A percentile compares a stretch with the other conserved stretches of the same genome.
Conservation (phyloP, 2,888 invertebrate species). For the Nomada flava region DNA sequence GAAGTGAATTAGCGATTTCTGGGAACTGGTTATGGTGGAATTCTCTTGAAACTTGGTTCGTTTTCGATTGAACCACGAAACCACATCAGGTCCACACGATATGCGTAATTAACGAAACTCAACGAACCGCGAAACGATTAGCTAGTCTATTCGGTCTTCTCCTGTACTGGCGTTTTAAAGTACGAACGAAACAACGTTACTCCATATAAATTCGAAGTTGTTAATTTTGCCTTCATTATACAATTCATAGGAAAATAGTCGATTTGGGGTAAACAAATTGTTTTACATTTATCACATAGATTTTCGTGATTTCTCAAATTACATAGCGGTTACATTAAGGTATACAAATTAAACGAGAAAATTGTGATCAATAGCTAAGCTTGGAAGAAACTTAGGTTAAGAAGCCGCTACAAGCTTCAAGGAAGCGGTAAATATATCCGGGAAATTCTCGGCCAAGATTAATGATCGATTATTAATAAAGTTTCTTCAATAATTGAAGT, state of each 20-base stretch:
- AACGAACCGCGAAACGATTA: slow-evolving; percentile 22
- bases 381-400: too few relatives aligned
- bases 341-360: too few relatives aligned
- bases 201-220: neutral
- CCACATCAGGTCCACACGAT: neutral
- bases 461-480: too few relatives aligned
- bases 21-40: neutral
- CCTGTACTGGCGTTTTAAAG: neutral
- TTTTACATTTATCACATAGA: too few relatives aligned
- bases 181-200: neutral
- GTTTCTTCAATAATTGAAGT: neutral
- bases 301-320: too few relatives aligned
- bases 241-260: neutral
- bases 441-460: too few relatives aligned
- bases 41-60: neutral
- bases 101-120: slow-evolving; percentile 30
- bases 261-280: too few relatives aligned
- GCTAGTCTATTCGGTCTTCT: neutral
- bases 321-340: too few relatives aligned
- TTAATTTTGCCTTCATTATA: neutral
- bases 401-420: too few relatives aligned
- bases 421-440: too few relatives aligned
- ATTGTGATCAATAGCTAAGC: too few relatives aligned
- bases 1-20: neutral
- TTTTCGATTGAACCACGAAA: neutral